These are phyloP conservation scores for Dasysyrphus albostriatus DNA, from an alignment of 2,888 invertebrate species.

Conservation along the genomic window DNA sequence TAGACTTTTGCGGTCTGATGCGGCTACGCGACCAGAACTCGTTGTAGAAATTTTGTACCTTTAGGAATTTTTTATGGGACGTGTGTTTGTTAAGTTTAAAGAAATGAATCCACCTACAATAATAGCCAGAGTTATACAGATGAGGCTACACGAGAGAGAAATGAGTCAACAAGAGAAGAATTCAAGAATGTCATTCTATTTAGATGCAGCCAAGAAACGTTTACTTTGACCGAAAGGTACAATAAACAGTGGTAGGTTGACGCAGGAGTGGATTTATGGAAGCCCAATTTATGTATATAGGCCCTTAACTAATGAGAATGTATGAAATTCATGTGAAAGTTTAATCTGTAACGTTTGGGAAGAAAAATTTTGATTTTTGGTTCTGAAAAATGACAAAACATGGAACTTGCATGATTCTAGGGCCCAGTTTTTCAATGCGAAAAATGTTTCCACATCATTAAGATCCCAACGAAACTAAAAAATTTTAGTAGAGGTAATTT, in stretches of 20 bases:
- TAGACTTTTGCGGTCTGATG: slow-evolving; percentile 40
- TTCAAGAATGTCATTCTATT: slow-evolving; percentile 67
- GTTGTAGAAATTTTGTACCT: slow-evolving; percentile 25
- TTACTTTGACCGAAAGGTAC: slow-evolving; percentile 23
- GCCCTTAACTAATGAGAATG: neutral
- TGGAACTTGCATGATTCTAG: no score
- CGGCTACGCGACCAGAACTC: neutral
- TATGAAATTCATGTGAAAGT: neutral
- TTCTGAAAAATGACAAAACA: no score
- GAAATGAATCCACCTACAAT: slow-evolving; percentile 72
- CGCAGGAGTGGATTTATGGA: slow-evolving; percentile 30
- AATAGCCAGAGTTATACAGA: slow-evolving; percentile 4
- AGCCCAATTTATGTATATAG: neutral
- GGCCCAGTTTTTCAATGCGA: no score
- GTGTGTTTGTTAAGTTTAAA: slow-evolving; percentile 65
- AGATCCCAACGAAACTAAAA: no score
- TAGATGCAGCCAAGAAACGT: neutral
- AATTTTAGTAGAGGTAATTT: no score
- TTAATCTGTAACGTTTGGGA: no score
- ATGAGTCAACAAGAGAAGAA: slow-evolving; percentile 52
- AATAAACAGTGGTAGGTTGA: neutral
- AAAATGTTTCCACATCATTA: no score
- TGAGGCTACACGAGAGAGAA: slow-evolving; percentile 38
- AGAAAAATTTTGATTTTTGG: no score
- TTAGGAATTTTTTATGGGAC: slow-evolving; percentile 67